Evolutionary conservation across 2,113 vertebrate species (phyloP).

Genomic region (Todiramphus saurophagus): DNA sequence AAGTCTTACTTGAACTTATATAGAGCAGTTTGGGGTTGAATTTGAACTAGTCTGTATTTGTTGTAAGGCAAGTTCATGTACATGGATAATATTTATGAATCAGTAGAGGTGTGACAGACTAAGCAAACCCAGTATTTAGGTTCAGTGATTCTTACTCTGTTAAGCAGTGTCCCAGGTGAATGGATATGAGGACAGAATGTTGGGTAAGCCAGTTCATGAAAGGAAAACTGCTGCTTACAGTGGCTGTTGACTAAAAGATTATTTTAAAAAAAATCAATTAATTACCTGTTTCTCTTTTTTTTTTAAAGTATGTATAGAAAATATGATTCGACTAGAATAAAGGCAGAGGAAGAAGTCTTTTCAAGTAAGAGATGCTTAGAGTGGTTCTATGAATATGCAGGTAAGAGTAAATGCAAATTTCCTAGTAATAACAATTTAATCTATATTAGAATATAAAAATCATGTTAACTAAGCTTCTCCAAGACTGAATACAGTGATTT

Average conservation of each 20-base stretch:
- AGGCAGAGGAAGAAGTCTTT: constrained; percentile 91
- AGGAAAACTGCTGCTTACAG: not conserved
- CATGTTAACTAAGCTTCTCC: not conserved
- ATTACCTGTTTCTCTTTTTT: constrained; percentile 26
- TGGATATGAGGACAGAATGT: not conserved
- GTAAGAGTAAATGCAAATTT: constrained; percentile 69
- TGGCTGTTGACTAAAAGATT: not conserved
- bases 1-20: not conserved
- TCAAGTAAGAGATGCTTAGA: constrained; percentile 97
- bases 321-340: constrained; percentile 91
- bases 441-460: not conserved
- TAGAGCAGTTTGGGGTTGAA: not conserved
- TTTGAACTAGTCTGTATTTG: not conserved
- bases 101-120: not conserved
- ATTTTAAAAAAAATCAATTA: not conserved
- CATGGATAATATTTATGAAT: not conserved
- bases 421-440: not conserved
- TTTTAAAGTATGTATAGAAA: constrained; percentile 91
- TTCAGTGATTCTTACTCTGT: not conserved
- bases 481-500: not conserved
- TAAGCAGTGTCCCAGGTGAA: not conserved
- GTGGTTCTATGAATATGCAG: constrained; percentile 99
- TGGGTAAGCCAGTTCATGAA: not conserved
- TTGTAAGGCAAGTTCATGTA: not conserved
- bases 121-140: not conserved